Base-by-base conservation (phyloP, 2,113 vertebrate genomes). In the Boleophthalmus pectinirostris region DNA sequence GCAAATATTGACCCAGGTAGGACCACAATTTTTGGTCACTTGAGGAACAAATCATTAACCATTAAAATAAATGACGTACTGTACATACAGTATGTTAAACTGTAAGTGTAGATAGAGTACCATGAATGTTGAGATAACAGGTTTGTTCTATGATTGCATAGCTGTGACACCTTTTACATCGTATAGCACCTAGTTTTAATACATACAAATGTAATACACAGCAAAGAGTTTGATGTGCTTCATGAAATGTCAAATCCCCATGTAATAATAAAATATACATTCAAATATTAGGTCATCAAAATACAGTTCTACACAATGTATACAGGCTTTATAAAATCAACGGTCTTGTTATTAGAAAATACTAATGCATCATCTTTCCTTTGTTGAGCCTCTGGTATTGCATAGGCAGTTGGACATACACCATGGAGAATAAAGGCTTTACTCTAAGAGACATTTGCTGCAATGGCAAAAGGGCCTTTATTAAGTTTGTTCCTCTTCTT, bases 221-320 rank as follows among this genome's bases (percentile, higher is more conserved):
- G 83, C 24, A 47, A 65, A 74, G 70, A 80, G 75, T 88, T 82
- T 78, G 66, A 77, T 85, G 72, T 79, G 79, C 68, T 73, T 75
- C 77, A 80, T 81, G 85, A 25, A 83, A 79, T 71, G 72, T n/a
- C 68, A 76, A 54, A 70, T 83, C 64, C 84, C 74, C 77, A 84
- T 74, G 82, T 73, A 82, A 25, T 83, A 83, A 82, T 90, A 73
- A 92, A 91, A 91, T 87, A 90, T 85, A 92, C 91, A 92, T 92
- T 92, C 89, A 89, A 75, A 89, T 90, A 91, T 84, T 91, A 76
- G 72, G 81, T 87, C 85, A 77, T 12, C 77, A 72, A 87, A 88
- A 78, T 90, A 88, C 74, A 79, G 78, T 71, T 85, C 46, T 72
- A 87, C 84, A 88, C 84, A 88, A 90, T 78, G 78, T 63, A 72